A percentile compares a stretch with the other conserved stretches of the same genome.
These are phyloP conservation scores for Lytechinus variegatus DNA, from an alignment of 35 echinoderm and acorn worm genomes.

Conservation along the genomic window DNA sequence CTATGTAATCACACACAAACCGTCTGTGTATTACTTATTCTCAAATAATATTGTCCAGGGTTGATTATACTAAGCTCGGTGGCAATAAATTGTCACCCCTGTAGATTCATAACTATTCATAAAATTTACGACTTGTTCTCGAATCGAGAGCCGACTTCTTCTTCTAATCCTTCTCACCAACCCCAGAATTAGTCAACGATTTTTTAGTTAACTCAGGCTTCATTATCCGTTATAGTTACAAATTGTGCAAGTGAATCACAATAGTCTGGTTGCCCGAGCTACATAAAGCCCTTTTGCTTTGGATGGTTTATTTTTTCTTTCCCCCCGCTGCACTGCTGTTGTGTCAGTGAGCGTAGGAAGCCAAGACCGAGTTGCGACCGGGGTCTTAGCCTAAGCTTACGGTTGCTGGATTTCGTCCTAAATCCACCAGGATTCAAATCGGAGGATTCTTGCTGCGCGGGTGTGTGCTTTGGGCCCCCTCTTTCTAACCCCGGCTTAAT, in stretches of 20 bases:
- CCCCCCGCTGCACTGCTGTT: neutral
- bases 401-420: constrained; percentile 40
- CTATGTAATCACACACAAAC: constrained; percentile 7
- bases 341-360: neutral
- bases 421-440: constrained; percentile 30
- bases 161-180: neutral
- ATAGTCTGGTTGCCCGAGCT: constrained; percentile 3
- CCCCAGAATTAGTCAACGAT: neutral
- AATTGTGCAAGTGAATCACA: neutral
- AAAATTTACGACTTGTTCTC: constrained; percentile 25
- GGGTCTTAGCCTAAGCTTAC: constrained; percentile 32
- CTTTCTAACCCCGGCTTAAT: constrained; percentile 49
- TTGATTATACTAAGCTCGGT: constrained; percentile 22
- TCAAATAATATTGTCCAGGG: neutral
- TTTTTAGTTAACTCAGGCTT: neutral
- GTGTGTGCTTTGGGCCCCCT: constrained; percentile 29
- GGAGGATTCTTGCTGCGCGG: constrained; percentile 21
- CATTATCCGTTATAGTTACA: neutral
- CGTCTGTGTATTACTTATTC: neutral
- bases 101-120: constrained; percentile 33
- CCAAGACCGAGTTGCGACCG: constrained; percentile 3
- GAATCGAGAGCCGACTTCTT: neutral
- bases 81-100: constrained; percentile 40
- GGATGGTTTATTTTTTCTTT: neutral
- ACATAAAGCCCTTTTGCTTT: neutral